Evolutionary conservation across 2,888 invertebrate species (phyloP), one percentile per base, ranked within the genome.

Genomic region (Hedya salicella): DNA sequence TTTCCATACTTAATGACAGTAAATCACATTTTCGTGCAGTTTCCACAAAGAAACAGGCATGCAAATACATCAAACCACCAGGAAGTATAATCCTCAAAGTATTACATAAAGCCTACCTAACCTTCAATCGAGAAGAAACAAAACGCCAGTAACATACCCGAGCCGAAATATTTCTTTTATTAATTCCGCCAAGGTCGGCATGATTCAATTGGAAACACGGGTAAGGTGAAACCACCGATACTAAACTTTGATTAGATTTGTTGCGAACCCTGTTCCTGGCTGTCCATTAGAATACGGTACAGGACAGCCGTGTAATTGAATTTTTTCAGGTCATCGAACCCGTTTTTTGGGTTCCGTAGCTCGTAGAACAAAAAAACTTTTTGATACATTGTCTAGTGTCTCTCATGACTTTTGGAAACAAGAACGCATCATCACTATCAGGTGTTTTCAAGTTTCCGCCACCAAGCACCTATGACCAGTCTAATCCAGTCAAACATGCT

Each of bases 241-340:
- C 65, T 75, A 75, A 80, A 81, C 75, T 83, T 82, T 81, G 83
- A 82, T 83, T 83, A 79, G 78, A 78, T 81, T 81, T 78, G 78
- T 77, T 74, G 61, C 73, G 60, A 61, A 19, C 60, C 60, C 60
- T 62, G 57, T 44, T 63, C 71, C 68, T 56, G 69, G 72, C 75
- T 70, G 72, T 68, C 80, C 72, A 84, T 87, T 85, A 82, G 76
- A 82, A 85, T 85, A 81, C 84, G 79, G 71, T 71, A 68, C 72
- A 71, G 78, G 82, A 82, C 80, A 79, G 72, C 76, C 74, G 74
- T 76, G 79, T 83, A 84, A 86, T 87, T 85, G 86, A 85, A 83
- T 87, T 85, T 68, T 68, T 66, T 79, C 83, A 77, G 83, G 76
- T 80, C 85, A 84, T 79, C 76, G 80, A 70, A 70, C 78, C 70